Base-by-base conservation (phyloP, 2,797 vertebrate species). In the Argyrosomus regius region DNA sequence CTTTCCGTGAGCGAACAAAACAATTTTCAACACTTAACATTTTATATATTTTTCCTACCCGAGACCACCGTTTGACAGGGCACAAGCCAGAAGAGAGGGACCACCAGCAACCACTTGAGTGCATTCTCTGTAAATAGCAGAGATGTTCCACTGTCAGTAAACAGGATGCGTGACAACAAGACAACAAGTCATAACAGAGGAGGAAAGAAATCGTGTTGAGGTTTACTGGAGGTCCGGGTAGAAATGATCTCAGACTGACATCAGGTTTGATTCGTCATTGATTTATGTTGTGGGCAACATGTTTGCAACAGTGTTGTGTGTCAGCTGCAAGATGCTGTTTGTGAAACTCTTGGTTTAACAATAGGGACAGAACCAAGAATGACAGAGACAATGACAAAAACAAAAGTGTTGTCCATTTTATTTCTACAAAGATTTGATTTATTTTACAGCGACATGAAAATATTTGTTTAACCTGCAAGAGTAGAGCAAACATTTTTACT, bases 381-480 rank as follows among this genome's bases (percentile, higher is more conserved):
- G 0, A 72, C 6, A 65, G 1, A 83, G 48, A 81, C 73, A 64
- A 62, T 41, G 80, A 61, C 57, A 78, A 83, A 69, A 81, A 61
- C 57, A 78, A 83, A 69, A 67, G 24, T 88, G 66, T 66, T 62
- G 26, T 84, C 68, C 50, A 22, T 89, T 93, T 92, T 88, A 89
- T 91, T 92, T 87, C 53, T 71, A 81, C 78, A 84, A 65, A 84
- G 80, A 85, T 78, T 56, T 68, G 48, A 87, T 62, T 80, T 59
- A 64, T 87, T 84, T 84, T 84, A 86, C 77, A 87, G 75, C 64
- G 77, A 91, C 50, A 66, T 22, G 56, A 59, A 73, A 49, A 46
- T 48, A n/a, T 68, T 73, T 60, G 35, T 72, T 80, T 52, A 49
- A 81, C 72, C 58, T 56, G 60, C 61, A 62, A 53, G 18, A 57